Conservation (phyloP, 2,113 vertebrate genomes). For the Odocoileus virginianus region DNA sequence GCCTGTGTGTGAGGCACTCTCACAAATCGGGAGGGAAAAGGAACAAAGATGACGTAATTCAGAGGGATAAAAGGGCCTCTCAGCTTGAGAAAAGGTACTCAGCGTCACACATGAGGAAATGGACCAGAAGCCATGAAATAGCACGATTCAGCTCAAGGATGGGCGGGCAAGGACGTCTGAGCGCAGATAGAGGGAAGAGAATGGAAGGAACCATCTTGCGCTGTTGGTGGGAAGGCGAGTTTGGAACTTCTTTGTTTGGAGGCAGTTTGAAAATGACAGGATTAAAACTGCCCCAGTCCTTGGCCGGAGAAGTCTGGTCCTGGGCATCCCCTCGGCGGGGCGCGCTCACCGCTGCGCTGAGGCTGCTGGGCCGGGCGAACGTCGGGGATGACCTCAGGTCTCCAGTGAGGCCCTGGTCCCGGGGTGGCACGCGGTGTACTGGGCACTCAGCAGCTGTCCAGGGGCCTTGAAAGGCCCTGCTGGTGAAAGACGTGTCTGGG, state of each 20-base stretch:
- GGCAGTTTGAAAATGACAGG: not conserved
- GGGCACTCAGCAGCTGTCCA: not conserved
- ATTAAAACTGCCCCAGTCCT: not conserved
- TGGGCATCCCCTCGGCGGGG: not conserved
- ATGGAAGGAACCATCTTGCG: rapidly evolving
- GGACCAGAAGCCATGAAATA: rapidly evolving
- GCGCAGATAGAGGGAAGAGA: rapidly evolving
- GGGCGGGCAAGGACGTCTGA: rapidly evolving
- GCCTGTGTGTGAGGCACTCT: not conserved
- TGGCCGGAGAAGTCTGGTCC: not conserved
- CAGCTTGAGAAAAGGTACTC: not conserved
- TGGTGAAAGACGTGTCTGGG: no score
- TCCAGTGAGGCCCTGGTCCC: not conserved
- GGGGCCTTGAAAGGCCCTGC: not conserved
- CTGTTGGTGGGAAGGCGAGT: not conserved
- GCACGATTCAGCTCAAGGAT: rapidly evolving
- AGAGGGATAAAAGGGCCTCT: not conserved
- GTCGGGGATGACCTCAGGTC: rapidly evolving
- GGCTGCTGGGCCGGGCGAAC: not conserved
- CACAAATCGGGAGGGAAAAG: not conserved
- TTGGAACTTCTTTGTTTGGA: not conserved
- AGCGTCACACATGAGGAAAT: not conserved
- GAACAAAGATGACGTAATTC: not conserved
- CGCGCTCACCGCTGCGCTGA: rapidly evolving
- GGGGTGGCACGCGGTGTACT: rapidly evolving